These are phyloP conservation scores for Rachycentron canadum DNA, from an alignment of 2,797 vertebrate species.

Conservation along the genomic window DNA sequence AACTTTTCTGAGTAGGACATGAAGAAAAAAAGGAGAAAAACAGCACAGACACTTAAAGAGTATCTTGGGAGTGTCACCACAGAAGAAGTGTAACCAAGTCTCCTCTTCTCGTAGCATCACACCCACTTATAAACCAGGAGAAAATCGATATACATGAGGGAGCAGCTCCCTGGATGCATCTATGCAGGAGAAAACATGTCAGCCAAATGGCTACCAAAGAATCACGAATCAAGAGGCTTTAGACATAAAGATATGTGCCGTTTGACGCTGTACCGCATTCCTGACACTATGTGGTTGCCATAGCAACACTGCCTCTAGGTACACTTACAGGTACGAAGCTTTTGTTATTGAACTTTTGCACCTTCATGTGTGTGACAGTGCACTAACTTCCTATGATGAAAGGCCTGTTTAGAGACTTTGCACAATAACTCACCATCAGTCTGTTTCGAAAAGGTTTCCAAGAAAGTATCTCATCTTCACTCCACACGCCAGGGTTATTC, in stretches of 20 bases:
- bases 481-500: background rate
- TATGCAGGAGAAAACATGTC: constrained; percentile 22
- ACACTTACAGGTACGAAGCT: background rate
- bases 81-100: constrained; percentile 17
- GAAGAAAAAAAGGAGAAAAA: background rate
- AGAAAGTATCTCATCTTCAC: background rate
- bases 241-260: background rate
- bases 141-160: constrained; percentile 43
- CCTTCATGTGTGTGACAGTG: background rate
- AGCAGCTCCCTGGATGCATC: constrained; percentile 35
- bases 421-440: constrained; percentile 1
- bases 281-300: constrained; percentile 5
- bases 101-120: background rate
- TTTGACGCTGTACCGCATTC: background rate
- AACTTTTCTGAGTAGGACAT: constrained; percentile 15
- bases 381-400: background rate
- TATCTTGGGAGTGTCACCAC: constrained; percentile 16
- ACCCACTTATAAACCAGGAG: constrained; percentile 38
- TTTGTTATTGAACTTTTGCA: constrained; percentile 12
- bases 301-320: background rate
- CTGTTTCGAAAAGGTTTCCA: background rate
- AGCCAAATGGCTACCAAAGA: constrained; percentile 23
- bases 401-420: background rate
- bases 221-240: constrained; percentile 7
- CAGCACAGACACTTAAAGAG: constrained; percentile 1